phyloP scores from a whole-genome alignment of 2,113 vertebrate species.

The Mandrillus leucophaeus region DNA sequence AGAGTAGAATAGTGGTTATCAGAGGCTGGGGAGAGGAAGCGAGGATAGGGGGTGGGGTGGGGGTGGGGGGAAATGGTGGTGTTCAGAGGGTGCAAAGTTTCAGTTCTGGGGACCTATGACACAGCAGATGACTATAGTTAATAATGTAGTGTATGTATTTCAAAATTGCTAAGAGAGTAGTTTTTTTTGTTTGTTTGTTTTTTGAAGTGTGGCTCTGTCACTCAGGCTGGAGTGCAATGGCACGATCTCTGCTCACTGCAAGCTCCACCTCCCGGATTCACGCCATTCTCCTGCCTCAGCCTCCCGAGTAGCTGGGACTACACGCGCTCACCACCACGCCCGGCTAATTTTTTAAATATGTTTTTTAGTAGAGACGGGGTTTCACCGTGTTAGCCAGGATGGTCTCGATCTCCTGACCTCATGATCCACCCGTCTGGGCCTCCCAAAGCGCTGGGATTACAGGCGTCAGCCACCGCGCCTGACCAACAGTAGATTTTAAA shows the following conservation, averaged over 20 bases:
- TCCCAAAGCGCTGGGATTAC: too few relatives aligned
- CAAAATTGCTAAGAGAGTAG: not conserved
- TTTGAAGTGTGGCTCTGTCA: too few relatives aligned
- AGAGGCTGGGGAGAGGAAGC: not conserved
- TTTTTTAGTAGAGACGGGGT: too few relatives aligned
- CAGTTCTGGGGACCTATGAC: not conserved
- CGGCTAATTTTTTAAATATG: too few relatives aligned
- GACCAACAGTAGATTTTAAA: not conserved
- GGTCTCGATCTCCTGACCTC: too few relatives aligned
- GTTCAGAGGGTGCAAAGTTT: not conserved
- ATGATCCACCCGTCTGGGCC: too few relatives aligned
- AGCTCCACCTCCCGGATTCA: too few relatives aligned
- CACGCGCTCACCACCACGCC: fast-evolving
- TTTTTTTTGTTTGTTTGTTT: not conserved
- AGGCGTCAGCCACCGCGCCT: fast-evolving
- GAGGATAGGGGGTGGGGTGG: not conserved
- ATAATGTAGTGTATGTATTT: not conserved
- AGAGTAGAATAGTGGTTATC: not conserved
- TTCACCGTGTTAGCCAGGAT: too few relatives aligned
- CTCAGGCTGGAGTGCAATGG: too few relatives aligned
- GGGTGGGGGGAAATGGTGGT: not conserved
- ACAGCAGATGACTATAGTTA: not conserved
- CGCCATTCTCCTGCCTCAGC: too few relatives aligned
- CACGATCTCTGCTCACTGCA: too few relatives aligned
- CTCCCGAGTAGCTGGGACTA: too few relatives aligned